Evolutionary conservation across 2,113 vertebrate species (phyloP), one percentile per base, ranked within the genome.

Genomic region (Pavo muticus): DNA sequence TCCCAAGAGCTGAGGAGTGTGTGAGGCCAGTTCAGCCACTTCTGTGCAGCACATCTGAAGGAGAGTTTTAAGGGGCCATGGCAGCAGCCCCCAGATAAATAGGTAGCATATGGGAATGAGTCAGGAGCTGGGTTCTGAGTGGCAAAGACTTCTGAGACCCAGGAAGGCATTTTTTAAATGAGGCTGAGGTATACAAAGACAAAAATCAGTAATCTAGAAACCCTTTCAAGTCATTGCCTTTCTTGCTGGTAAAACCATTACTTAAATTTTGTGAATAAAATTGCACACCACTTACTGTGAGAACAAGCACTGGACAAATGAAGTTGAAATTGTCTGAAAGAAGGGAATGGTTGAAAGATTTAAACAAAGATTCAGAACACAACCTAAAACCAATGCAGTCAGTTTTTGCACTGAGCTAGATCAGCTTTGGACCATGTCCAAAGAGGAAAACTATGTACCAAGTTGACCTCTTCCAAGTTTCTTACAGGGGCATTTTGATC

Each of bases 401-500:
- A 25, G n/a, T 9, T 35, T 82, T 87, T 75, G 14, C 39, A 42
- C 15, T 72, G 73, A 84, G 20, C 18, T 84, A 87, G 88, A 77
- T 48, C 56, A 81, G 25, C 15, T 82, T 88, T 87, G 63, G 57
- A 75, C 69, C 24, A 17, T 42, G 17, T 45, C 65, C 70, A 84
- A 60, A 64, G 50, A 92, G 27, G 48, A 14, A 80, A 90, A 88
- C 2, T 50, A 44, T 74, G 24, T 71, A 84, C 21, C 50, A 70
- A 48, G 40, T 72, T 81, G 84, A 63, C 18, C 47, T 78, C 39
- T 57, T 57, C n/a, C 74, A 20, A 93, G 72, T 25, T 69, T 93
- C 90, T 91, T 35, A n/a, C 30, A 45, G 6, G 30, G n/a, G n/a
- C 21, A 63, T 91, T 89, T 95, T 84, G 44, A 92, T 87, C 48